Conservation (phyloP, 2,797 vertebrate genomes). For the Siniperca undulata region DNA sequence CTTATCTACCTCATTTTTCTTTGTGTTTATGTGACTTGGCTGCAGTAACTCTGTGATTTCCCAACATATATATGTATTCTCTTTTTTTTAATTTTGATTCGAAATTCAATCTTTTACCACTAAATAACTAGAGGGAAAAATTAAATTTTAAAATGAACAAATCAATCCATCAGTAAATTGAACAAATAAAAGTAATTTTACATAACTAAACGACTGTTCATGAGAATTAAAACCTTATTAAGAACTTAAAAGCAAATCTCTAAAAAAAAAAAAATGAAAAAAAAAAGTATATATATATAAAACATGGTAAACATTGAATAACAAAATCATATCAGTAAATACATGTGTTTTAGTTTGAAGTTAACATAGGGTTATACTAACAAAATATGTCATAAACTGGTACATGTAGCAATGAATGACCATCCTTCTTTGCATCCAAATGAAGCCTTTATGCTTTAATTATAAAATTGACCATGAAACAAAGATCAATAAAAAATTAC, state of each 20-base stretch:
- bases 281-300: background rate
- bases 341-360: background rate
- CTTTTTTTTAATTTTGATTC: no score
- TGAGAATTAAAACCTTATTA: background rate
- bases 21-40: background rate
- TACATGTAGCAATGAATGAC: background rate
- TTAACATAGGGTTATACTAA: background rate
- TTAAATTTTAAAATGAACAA: background rate
- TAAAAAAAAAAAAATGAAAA: no score
- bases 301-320: background rate
- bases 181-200: background rate
- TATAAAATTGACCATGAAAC: background rate
- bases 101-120: background rate
- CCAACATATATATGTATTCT: background rate
- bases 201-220: background rate
- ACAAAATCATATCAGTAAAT: background rate
- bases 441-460: conserved; percentile 1
- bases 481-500: background rate
- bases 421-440: background rate
- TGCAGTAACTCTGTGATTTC: background rate
- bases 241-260: background rate
- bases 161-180: background rate
- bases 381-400: background rate
- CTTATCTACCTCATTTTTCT: background rate
- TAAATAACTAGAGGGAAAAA: background rate